phyloP scores from a whole-genome alignment of 1,140 invertebrate species.

The Diachasmimorpha longicaudata region DNA sequence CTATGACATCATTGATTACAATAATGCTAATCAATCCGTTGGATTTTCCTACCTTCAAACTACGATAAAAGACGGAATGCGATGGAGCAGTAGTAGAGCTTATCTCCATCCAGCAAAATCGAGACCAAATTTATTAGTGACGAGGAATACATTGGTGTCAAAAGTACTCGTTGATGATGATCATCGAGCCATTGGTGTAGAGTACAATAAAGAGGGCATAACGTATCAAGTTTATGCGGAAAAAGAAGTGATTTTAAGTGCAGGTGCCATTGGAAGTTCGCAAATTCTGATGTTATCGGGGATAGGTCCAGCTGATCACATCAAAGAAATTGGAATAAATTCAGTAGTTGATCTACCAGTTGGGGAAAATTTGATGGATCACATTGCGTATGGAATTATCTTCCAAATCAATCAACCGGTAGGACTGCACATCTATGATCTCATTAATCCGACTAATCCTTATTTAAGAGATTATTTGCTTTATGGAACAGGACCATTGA shows the following conservation, averaged over 20 bases:
- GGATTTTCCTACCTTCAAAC: constrained; percentile 72
- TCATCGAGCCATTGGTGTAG: constrained; percentile 72
- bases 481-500: constrained; percentile 71
- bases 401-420: constrained; percentile 68
- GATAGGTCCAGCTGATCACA: constrained; percentile 75
- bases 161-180: constrained; percentile 76
- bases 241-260: constrained; percentile 79
- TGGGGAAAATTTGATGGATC: constrained; percentile 81
- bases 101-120: constrained; percentile 73
- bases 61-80: constrained; percentile 72
- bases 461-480: constrained; percentile 60
- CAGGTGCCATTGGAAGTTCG: constrained; percentile 77
- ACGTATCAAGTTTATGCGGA: constrained; percentile 66
- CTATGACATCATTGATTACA: constrained; percentile 69
- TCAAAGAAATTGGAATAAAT: constrained; percentile 68
- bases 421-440: constrained; percentile 29
- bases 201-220: constrained; percentile 64
- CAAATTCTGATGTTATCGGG: constrained; percentile 84
- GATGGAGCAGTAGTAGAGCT: constrained; percentile 76
- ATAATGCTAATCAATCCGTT: constrained; percentile 72
- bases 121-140: constrained; percentile 71
- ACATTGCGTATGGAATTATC: constrained; percentile 73
- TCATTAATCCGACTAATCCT: constrained; percentile 39
- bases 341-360: constrained; percentile 77
- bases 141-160: constrained; percentile 70